Percentiles rank a stretch among this genome's conserved stretches.
These are phyloP conservation scores for Panurus biarmicus DNA, from an alignment of 2,113 vertebrate species.

Conservation along the genomic window DNA sequence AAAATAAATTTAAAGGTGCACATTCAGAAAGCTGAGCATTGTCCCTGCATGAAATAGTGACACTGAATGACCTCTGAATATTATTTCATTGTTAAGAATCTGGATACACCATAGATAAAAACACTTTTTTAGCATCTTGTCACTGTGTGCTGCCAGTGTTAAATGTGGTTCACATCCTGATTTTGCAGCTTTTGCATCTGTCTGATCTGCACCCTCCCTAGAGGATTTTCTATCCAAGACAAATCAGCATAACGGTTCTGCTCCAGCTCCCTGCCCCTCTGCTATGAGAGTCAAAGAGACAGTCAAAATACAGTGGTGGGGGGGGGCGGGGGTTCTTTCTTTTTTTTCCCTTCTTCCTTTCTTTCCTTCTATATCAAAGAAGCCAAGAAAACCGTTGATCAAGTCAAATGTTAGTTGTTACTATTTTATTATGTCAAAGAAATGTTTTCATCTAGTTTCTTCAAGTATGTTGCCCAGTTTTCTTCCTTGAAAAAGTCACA, in stretches of 20 bases:
- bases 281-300: not conserved
- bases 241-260: not conserved
- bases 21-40: not conserved
- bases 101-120: not conserved
- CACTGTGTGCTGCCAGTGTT: not conserved
- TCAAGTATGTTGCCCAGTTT: not conserved
- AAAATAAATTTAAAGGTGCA: constrained; percentile 1
- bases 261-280: not conserved
- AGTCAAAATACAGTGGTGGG: not conserved
- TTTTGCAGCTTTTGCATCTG: not conserved
- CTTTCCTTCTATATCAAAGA: not conserved
- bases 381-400: too few species aligned
- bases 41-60: not conserved
- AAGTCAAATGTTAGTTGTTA: not conserved
- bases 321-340: too few species aligned
- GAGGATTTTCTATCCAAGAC: not conserved
- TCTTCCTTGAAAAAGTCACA: not conserved
- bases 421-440: not conserved
- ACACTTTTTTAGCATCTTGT: not conserved
- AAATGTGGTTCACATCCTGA: not conserved
- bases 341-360: not conserved
- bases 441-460: not conserved
- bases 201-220: not conserved
- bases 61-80: not conserved
- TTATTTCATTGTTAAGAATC: not conserved